Base-by-base conservation (phyloP, 1,140 invertebrate genomes). In the Drosophila tani region DNA sequence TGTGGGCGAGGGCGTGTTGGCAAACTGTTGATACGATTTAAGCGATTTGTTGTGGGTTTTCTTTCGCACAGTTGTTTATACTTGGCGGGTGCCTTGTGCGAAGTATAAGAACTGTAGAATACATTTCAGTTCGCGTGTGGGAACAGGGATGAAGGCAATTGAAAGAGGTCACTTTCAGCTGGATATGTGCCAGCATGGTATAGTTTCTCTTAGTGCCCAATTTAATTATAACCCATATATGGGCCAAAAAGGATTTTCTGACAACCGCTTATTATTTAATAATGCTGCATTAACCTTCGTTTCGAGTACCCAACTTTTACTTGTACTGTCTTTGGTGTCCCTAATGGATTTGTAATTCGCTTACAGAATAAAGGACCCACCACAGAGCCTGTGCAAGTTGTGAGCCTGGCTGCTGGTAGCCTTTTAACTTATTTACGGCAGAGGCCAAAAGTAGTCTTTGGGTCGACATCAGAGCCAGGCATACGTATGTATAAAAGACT, bases 1-100 rank as follows among this genome's bases (percentile, higher is more conserved):
- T 65, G 78, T 78, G 74, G 65, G 59, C 55, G 50, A 75, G 75
- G 66, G 67, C 71, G 80, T 87, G 58, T 70, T 78, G 80, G 83
- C 84, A 83, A 87, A 88, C 83, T 87, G 83, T 87, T 87, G 83
- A 87, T 87, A 79, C 83, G 80, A 88, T 77, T 87, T 87, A 88
- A 87, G 81, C 78, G 85, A 87, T 87, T 87, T 87, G 84, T 88
- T 87, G 84, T 81, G 84, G 84, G 81, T 84, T 88, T 88, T 71
- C 47, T 40, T 51, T 58, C 21, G n/a, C 62, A 51, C 62, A 59
- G 49, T 59, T 81, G 73, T 74, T 80, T 79, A 55, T 82, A 63
- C 65, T 79, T 73, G 64, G 63, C 62, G 79, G 75, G 58, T 74
- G 76, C 65, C 35, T 58, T 75, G 79, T 69, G 60, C 75, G 67